Conservation (phyloP, 2,888 invertebrate species). For the Erynnis tages region DNA sequence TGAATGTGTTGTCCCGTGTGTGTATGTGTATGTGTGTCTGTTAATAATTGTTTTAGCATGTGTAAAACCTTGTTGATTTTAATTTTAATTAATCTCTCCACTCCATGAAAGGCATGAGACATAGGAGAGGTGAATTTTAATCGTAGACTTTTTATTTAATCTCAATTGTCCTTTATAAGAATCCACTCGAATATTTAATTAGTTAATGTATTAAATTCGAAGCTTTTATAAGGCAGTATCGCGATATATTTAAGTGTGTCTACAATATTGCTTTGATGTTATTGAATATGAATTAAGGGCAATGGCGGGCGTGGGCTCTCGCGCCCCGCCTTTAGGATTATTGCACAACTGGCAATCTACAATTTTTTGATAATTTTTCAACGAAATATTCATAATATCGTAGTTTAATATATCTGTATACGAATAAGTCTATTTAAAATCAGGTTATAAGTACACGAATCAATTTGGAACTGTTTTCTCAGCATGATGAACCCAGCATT, state of each 20-base stretch:
- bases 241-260: slow-evolving; percentile 61
- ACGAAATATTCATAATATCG: slow-evolving; percentile 73
- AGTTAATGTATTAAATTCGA: slow-evolving; percentile 64
- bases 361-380: slow-evolving; percentile 80
- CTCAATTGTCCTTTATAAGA: slow-evolving; percentile 66
- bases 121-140: slow-evolving; percentile 62
- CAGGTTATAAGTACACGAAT: slow-evolving; percentile 67
- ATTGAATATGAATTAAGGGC: slow-evolving; percentile 70
- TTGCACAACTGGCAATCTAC: slow-evolving; percentile 63
- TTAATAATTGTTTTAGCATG: slow-evolving; percentile 3
- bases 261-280: slow-evolving; percentile 55
- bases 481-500: slow-evolving; percentile 65
- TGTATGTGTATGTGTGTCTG: slow-evolving; percentile 9
- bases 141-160: slow-evolving; percentile 55
- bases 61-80: slow-evolving; percentile 12
- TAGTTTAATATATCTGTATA: slow-evolving; percentile 71
- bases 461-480: slow-evolving; percentile 79
- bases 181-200: slow-evolving; percentile 55
- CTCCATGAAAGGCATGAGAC: slow-evolving; percentile 52
- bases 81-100: slow-evolving; percentile 45
- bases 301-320: slow-evolving; percentile 41
- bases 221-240: slow-evolving; percentile 63
- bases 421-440: slow-evolving; percentile 75
- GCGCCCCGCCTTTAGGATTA: slow-evolving; percentile 42
- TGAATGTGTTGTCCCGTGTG: slow-evolving; percentile 18